Conservation (phyloP, 2,113 vertebrate genomes). For the Emberiza fucata region DNA sequence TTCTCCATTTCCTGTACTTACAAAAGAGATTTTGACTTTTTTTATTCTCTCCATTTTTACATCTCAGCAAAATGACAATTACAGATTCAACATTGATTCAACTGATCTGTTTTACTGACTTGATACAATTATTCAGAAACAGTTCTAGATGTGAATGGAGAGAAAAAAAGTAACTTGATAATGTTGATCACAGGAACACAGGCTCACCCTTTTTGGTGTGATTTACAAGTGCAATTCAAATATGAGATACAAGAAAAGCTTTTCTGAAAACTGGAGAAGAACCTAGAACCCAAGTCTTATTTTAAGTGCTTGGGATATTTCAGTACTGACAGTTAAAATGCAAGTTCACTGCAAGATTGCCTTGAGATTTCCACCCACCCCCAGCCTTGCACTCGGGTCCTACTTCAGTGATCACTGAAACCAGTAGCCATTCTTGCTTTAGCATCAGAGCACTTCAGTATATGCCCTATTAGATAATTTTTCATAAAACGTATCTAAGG, state of each 20-base stretch:
- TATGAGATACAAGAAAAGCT: neutral
- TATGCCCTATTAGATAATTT: neutral
- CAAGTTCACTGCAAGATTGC: neutral
- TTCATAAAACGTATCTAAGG: neutral
- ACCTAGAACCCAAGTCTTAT: neutral
- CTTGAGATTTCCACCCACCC: neutral
- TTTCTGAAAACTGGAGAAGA: neutral
- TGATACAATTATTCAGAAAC: neutral
- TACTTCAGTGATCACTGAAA: neutral
- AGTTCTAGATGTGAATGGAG: neutral
- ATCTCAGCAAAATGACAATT: neutral
- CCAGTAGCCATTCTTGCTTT: neutral
- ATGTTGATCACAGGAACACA: neutral
- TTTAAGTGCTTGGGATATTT: neutral
- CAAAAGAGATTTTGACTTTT: neutral
- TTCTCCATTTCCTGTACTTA: neutral
- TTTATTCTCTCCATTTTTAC: neutral
- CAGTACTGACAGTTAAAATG: neutral
- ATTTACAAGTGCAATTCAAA: neutral
- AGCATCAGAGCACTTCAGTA: neutral
- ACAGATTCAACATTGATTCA: neutral
- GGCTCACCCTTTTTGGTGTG: neutral
- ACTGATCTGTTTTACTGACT: neutral
- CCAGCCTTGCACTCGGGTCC: accelerated
- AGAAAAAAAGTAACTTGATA: neutral